A percentile compares a stretch with the other conserved stretches of the same genome.
Conservation (phyloP, 2,113 vertebrate genomes). For the Speoplatyrhinus poulsoni region DNA sequence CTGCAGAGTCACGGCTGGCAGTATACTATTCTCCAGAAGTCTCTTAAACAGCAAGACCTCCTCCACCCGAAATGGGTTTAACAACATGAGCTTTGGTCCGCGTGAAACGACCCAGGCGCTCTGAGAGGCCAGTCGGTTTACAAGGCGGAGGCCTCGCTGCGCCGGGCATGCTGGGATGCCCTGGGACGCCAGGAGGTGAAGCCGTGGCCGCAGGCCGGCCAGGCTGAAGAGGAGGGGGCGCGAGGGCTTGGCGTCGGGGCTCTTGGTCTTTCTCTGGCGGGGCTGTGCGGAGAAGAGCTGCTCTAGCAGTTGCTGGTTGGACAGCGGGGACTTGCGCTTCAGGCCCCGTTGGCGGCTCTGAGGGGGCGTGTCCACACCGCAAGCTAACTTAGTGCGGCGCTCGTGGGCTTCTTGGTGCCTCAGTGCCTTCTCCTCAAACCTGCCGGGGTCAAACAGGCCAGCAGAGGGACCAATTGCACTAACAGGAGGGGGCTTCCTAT, state of each 20-base stretch:
- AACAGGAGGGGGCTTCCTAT: neutral
- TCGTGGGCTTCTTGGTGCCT: conserved; percentile 82
- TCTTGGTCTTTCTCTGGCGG: conserved; percentile 73
- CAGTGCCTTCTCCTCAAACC: conserved; percentile 87
- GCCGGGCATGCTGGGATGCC: conserved; percentile 32
- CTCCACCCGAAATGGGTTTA: conserved; percentile 92
- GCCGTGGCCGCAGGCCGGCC: conserved; percentile 74
- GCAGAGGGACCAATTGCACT: neutral
- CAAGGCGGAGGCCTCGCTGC: conserved; percentile 73
- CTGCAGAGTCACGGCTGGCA: conserved; percentile 83
- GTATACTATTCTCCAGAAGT: conserved; percentile 88
- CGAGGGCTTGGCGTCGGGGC: conserved; percentile 43
- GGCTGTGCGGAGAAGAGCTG: conserved; percentile 80
- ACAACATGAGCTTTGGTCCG: conserved; percentile 81
- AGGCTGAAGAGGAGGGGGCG: conserved; percentile 84
- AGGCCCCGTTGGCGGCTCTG: conserved; percentile 66
- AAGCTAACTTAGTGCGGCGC: conserved; percentile 75
- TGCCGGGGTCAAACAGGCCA: conserved; percentile 38
- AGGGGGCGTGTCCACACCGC: conserved; percentile 33
- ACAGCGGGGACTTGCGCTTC: conserved; percentile 78
- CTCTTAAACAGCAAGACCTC: conserved; percentile 88
- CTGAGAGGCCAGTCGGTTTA: conserved; percentile 85
- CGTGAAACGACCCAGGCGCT: conserved; percentile 87
- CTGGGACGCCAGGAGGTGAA: conserved; percentile 68
- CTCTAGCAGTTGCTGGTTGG: conserved; percentile 87